Evolutionary conservation across 2,888 invertebrate genomes (phyloP).

Genomic region (Masnerella sp.): DNA sequence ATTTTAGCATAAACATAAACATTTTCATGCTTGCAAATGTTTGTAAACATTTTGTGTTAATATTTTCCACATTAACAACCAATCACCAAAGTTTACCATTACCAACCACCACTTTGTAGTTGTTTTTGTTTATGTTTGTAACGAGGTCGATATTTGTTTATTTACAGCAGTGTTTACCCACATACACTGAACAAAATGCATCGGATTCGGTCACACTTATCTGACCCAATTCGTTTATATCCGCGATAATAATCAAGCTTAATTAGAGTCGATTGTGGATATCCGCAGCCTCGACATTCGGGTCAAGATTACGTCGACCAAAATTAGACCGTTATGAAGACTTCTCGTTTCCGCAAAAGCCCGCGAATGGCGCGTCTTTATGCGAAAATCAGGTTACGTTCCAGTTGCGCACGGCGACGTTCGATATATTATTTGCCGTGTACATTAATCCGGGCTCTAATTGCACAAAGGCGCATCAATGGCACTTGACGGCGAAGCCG

Average conservation of each 20-base stretch:
- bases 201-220: too few relatives aligned
- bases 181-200: too few relatives aligned
- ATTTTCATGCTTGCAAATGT: too few relatives aligned
- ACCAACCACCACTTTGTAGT: too few relatives aligned
- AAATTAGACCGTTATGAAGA: constrained; percentile 8
- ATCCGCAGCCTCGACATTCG: background rate
- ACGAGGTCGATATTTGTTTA: too few relatives aligned
- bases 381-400: constrained; percentile 4
- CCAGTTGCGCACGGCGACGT: background rate
- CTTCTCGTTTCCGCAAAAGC: background rate
- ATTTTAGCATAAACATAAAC: too few relatives aligned
- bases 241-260: constrained; percentile 20
- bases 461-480: background rate
- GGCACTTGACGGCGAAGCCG: background rate
- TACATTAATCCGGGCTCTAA: background rate
- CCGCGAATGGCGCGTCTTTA: too few relatives aligned
- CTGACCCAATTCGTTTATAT: constrained; percentile 14
- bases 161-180: too few relatives aligned
- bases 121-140: too few relatives aligned
- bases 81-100: too few relatives aligned
- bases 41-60: too few relatives aligned
- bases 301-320: constrained; percentile 16
- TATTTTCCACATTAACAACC: too few relatives aligned
- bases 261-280: constrained; percentile 15
- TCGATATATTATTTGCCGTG: background rate